phyloP scores from a whole-genome alignment of 2,113 vertebrate species.

The Noturus placidus region DNA sequence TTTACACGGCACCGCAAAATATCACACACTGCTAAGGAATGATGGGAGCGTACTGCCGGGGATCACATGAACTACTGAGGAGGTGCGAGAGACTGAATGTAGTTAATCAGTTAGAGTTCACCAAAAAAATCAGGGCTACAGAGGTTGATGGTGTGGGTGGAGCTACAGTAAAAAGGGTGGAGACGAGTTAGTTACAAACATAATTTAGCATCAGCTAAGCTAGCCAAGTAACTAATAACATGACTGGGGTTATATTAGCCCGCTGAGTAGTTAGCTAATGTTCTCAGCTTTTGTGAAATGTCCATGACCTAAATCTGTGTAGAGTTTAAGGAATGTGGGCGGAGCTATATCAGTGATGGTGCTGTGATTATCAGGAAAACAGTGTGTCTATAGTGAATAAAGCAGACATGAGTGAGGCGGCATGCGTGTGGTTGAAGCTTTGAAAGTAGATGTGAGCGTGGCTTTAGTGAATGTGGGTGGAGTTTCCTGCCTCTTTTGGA shows the following conservation, averaged over 20 bases:
- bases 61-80: not conserved
- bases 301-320: not conserved
- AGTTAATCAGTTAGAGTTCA: not conserved
- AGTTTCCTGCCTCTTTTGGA: constrained; percentile 82
- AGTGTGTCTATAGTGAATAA: not conserved
- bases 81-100: not conserved
- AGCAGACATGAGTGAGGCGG: not conserved
- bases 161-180: not conserved
- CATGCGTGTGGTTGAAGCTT: not conserved
- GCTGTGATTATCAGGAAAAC: not conserved
- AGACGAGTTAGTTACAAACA: not conserved
- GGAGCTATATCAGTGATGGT: not conserved
- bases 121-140: not conserved
- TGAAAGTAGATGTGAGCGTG: not conserved
- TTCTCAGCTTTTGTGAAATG: not conserved
- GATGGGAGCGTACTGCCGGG: not conserved
- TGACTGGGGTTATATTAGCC: not conserved
- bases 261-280: not conserved
- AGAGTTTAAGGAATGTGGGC: not conserved
- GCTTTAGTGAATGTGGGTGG: not conserved
- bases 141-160: not conserved
- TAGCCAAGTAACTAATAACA: not conserved
- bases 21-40: not conserved
- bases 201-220: not conserved
- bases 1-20: not conserved